Percentiles rank a stretch among this genome's conserved stretches.
These are phyloP conservation scores for Iphiclides podalirius DNA, from an alignment of 2,888 invertebrate genomes.

Conservation along the genomic window DNA sequence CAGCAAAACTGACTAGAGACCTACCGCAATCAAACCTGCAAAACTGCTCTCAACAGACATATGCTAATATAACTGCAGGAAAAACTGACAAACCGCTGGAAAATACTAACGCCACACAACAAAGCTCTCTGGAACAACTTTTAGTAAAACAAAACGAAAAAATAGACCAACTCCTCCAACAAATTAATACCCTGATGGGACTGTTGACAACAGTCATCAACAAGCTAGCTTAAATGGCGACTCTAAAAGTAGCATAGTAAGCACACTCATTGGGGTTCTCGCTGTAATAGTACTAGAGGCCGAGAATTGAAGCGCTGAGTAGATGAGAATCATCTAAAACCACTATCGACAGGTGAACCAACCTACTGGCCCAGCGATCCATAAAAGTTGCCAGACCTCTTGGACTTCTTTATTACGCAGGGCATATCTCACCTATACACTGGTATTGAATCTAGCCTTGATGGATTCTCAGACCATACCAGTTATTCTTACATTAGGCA, in stretches of 20 bases:
- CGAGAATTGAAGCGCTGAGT: constrained; percentile 14
- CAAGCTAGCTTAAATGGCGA: constrained; percentile 16
- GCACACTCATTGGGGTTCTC: constrained; percentile 25
- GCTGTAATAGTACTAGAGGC: constrained; percentile 21
- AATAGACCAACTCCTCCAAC: background rate
- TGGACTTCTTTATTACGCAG: no score
- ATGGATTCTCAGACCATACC: no score
- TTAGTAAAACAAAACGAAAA: background rate
- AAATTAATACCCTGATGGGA: background rate
- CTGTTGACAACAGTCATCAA: background rate
- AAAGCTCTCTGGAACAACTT: background rate
- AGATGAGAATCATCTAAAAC: background rate
- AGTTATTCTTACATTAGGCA: no score
- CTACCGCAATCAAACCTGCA: background rate
- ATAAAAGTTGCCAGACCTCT: no score
- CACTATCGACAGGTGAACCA: no score
- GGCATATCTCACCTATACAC: no score
- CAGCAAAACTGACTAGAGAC: no score
- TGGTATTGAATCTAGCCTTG: no score
- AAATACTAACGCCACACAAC: background rate
- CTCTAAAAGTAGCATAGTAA: constrained; percentile 32
- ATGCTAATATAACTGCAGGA: no score
- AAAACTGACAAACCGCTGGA: background rate
- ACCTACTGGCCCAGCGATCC: no score
- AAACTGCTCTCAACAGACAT: background rate